A percentile compares a stretch with the other conserved stretches of the same genome.
Evolutionary conservation across 1,140 invertebrate genomes (phyloP).

Genomic region (Galleria mellonella): DNA sequence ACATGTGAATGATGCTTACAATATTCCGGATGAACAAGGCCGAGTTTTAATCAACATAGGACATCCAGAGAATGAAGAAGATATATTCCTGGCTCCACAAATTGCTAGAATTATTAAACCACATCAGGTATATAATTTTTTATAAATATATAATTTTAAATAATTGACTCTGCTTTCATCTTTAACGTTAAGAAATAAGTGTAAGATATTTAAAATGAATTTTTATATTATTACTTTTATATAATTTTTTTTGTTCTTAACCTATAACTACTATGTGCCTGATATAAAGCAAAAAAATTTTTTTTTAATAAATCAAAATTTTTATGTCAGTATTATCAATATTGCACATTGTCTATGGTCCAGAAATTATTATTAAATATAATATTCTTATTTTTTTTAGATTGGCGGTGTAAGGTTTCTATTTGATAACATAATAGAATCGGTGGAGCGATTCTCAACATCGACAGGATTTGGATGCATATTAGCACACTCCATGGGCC

Average conservation of each 20-base stretch:
- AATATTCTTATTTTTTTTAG: no score
- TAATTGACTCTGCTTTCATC: no score
- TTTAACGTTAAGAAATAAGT: no score
- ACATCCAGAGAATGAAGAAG: constrained; percentile 93
- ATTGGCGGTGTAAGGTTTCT: constrained; percentile 97
- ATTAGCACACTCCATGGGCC: constrained; percentile 98
- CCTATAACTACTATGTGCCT: no score
- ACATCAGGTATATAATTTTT: constrained; percentile 86
- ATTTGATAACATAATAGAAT: constrained; percentile 97
- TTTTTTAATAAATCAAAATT: no score
- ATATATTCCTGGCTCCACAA: constrained; percentile 95
- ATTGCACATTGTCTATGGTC: no score
- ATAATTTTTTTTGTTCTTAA: no score
- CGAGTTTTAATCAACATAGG: constrained; percentile 96
- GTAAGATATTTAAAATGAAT: no score
- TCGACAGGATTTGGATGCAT: constrained; percentile 97
- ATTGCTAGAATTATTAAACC: constrained; percentile 95
- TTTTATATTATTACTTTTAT: constrained; percentile 19
- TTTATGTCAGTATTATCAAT: no score
- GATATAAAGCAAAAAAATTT: no score
- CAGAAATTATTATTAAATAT: no score
- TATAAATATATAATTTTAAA: no score
- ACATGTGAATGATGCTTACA: constrained; percentile 94
- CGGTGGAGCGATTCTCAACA: constrained; percentile 89
- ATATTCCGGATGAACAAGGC: constrained; percentile 93